Conservation (phyloP, 2,888 invertebrate species). For the Rhorus exstirpatorius region DNA sequence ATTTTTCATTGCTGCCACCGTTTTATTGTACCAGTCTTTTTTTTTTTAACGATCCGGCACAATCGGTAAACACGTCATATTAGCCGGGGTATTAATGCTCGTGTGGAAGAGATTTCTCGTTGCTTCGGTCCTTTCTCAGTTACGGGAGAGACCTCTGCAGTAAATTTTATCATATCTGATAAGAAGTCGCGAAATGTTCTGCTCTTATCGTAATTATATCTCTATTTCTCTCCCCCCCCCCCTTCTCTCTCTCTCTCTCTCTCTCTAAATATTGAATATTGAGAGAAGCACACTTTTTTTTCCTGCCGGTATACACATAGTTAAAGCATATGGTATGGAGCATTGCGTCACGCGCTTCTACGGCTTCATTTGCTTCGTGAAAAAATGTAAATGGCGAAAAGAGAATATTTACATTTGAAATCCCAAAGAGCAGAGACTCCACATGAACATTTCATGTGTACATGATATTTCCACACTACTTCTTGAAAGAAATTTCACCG, state of each 20-base stretch:
- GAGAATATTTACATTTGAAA: slow-evolving; percentile 73
- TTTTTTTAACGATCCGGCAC: neutral
- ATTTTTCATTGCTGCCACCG: neutral
- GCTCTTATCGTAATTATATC: no score
- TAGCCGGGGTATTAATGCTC: no score
- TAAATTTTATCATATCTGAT: no score
- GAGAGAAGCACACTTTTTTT: slow-evolving; percentile 58
- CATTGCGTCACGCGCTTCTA: slow-evolving; percentile 46
- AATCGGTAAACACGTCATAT: no score
- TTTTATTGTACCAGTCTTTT: neutral
- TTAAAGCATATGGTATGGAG: slow-evolving; percentile 26
- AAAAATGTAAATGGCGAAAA: slow-evolving; percentile 65
- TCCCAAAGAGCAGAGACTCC: slow-evolving; percentile 3
- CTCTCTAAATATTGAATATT: slow-evolving; percentile 77
- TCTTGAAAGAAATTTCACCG: slow-evolving; percentile 18
- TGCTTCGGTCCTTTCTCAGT: no score
- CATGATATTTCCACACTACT: slow-evolving; percentile 4
- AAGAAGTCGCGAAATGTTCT: no score
- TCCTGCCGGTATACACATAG: neutral
- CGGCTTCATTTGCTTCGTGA: slow-evolving; percentile 74
- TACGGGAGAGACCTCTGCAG: no score
- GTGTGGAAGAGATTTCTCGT: no score
- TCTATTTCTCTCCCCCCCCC: no score
- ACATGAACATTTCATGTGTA: no score
- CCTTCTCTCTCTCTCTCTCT: no score